Evolutionary conservation across 2,113 vertebrate species (phyloP).

Genomic region (Trogon melanurus): DNA sequence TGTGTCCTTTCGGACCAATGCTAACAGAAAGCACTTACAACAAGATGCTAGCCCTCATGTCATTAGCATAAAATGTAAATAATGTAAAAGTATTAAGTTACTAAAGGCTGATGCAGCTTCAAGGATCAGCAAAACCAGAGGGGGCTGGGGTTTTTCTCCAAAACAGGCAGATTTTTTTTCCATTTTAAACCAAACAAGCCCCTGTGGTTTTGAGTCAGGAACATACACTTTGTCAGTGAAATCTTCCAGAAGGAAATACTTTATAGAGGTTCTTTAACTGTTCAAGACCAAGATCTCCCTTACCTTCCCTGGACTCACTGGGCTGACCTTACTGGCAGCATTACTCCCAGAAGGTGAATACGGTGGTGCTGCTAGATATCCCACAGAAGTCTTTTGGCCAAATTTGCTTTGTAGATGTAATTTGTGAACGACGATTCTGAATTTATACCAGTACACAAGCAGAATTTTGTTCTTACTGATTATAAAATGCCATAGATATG

Average conservation of each 20-base stretch:
- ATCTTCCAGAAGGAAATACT: background rate
- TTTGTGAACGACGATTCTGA: background rate
- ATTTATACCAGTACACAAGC: background rate
- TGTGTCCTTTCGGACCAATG: background rate
- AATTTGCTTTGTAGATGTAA: background rate
- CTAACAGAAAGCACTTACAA: background rate
- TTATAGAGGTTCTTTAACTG: background rate
- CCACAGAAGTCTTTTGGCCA: background rate
- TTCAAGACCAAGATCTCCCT: background rate
- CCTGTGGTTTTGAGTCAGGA: slow-evolving; percentile 38
- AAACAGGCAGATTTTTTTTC: background rate
- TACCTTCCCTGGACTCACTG: background rate
- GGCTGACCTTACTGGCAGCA: background rate
- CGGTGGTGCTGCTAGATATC: background rate
- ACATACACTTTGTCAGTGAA: background rate
- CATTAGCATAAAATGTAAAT: slow-evolving; percentile 1
- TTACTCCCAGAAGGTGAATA: background rate
- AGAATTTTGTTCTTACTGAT: background rate
- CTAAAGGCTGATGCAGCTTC: slow-evolving; percentile 30
- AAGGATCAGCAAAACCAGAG: slow-evolving; percentile 29
- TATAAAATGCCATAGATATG: background rate
- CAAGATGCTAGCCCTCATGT: background rate
- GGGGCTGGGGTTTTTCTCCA: background rate
- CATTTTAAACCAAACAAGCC: slow-evolving; percentile 10
- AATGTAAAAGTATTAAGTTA: background rate